Percentiles rank a stretch among this genome's conserved stretches.
These are phyloP conservation scores for Leptatherina wallacei DNA, from an alignment of 2,797 vertebrate genomes.

Conservation along the genomic window DNA sequence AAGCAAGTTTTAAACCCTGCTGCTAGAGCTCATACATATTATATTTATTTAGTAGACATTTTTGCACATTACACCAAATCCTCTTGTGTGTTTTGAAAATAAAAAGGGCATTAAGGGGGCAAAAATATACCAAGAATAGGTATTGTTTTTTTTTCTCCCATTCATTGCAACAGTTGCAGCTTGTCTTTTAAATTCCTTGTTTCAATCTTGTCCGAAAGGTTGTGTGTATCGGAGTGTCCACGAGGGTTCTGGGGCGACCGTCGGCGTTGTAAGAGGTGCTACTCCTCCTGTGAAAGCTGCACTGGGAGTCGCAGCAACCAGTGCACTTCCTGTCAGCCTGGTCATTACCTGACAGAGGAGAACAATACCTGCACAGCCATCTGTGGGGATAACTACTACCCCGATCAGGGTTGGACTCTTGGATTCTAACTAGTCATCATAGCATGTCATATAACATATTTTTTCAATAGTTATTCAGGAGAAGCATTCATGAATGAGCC, in stretches of 20 bases:
- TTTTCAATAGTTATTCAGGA: background rate
- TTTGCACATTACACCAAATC: background rate
- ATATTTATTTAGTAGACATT: background rate
- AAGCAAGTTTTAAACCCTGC: background rate
- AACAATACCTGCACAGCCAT: slow-evolving; percentile 85
- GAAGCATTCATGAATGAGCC: slow-evolving; percentile 2
- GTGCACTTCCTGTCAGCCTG: slow-evolving; percentile 90
- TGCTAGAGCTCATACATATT: background rate
- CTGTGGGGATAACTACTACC: slow-evolving; percentile 90
- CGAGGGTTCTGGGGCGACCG: slow-evolving; percentile 81
- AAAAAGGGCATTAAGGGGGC: background rate
- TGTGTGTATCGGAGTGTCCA: slow-evolving; percentile 78
- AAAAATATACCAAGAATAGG: background rate
- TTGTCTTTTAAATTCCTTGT: slow-evolving; percentile 22
- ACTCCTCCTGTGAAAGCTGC: slow-evolving; percentile 89
- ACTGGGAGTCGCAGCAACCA: slow-evolving; percentile 92
- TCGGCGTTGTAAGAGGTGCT: slow-evolving; percentile 91
- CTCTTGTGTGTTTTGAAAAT: background rate
- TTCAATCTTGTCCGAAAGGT: slow-evolving; percentile 56
- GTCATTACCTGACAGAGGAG: slow-evolving; percentile 90
- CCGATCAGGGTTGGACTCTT: slow-evolving; percentile 78
- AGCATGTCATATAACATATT: background rate
- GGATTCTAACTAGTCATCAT: background rate
- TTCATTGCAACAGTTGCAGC: background rate
- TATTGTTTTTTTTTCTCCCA: background rate